Evolutionary conservation across 2,888 invertebrate species (phyloP).

Genomic region (Hymenopus coronatus): DNA sequence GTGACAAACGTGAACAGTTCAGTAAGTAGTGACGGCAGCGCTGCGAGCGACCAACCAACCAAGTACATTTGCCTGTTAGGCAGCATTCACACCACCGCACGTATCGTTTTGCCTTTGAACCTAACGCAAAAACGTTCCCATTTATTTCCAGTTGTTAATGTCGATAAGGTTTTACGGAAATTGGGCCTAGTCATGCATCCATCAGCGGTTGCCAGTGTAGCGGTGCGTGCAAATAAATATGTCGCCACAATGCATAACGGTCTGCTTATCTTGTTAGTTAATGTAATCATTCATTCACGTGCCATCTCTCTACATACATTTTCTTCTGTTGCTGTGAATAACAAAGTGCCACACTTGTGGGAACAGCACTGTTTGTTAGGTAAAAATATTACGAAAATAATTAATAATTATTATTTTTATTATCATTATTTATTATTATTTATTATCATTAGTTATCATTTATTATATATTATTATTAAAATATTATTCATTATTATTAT

Average conservation of each 20-base stretch:
- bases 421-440: not conserved
- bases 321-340: not conserved
- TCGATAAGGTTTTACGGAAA: not conserved
- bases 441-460: too few species aligned
- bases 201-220: not conserved
- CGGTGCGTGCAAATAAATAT: not conserved
- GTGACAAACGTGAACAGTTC: not conserved
- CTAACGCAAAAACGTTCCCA: not conserved
- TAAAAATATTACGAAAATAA: too few species aligned
- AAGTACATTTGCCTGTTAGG: not conserved
- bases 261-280: not conserved
- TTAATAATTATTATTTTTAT: too few species aligned
- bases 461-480: too few species aligned
- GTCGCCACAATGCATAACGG: not conserved
- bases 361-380: too few species aligned
- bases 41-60: not conserved
- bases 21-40: not conserved
- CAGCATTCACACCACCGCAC: not conserved
- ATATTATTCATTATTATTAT: not conserved
- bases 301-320: not conserved
- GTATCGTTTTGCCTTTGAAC: not conserved
- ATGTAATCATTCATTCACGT: not conserved
- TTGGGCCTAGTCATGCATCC: not conserved
- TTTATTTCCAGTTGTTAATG: not conserved
- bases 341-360: too few species aligned